A percentile compares a stretch with the other conserved stretches of the same genome.
These are phyloP conservation scores for Stigmatopora argus DNA, from an alignment of 2,113 vertebrate species.

Conservation along the genomic window DNA sequence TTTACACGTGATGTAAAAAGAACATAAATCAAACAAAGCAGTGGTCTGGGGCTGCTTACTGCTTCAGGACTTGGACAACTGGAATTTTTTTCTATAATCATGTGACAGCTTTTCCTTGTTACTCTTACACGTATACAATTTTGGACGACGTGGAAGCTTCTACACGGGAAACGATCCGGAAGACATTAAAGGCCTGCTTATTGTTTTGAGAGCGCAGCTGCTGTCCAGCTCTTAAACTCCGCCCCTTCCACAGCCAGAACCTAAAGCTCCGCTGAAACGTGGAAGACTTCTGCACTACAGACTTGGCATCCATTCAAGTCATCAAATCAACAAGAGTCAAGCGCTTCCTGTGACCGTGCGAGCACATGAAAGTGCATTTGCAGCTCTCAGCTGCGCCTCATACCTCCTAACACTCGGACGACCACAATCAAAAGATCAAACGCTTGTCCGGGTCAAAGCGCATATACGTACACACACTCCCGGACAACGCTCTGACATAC, in stretches of 20 bases:
- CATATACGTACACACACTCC: not conserved
- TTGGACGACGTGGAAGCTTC: not conserved
- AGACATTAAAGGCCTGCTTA: not conserved
- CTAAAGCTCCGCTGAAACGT: slow-evolving; percentile 9
- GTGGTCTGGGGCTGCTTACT: no score
- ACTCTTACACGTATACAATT: not conserved
- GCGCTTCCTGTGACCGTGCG: slow-evolving; percentile 28
- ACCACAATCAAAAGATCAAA: slow-evolving; percentile 35
- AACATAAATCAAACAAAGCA: no score
- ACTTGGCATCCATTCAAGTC: slow-evolving; percentile 28
- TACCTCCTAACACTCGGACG: not conserved
- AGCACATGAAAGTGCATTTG: slow-evolving; percentile 31
- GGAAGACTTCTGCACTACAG: slow-evolving; percentile 20
- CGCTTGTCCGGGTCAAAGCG: slow-evolving; percentile 28
- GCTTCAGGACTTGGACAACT: no score
- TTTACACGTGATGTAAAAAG: no score
- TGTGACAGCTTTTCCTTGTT: not conserved
- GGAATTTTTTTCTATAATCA: not conserved
- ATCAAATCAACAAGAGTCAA: slow-evolving; percentile 26
- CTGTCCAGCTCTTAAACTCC: slow-evolving; percentile 3
- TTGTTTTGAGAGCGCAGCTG: slow-evolving; percentile 22
- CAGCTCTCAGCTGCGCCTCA: slow-evolving; percentile 23
- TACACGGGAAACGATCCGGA: not conserved
- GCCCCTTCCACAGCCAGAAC: slow-evolving; percentile 11
- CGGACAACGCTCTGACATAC: slow-evolving; percentile 26